Conservation (phyloP, 2,888 invertebrate species). For the Punctoribates punctum region DNA sequence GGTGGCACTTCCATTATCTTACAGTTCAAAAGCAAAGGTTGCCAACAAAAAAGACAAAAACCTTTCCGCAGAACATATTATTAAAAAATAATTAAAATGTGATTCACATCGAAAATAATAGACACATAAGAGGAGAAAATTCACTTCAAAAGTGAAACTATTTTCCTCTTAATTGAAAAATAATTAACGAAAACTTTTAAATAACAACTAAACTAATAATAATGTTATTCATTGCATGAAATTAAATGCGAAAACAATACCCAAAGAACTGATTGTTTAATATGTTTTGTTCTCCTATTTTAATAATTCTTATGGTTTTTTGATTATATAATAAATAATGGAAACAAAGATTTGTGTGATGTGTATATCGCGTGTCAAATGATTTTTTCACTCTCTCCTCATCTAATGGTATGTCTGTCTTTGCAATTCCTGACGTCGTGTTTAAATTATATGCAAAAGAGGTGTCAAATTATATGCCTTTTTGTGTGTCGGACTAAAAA, state of each 20-base stretch:
- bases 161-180: constrained; percentile 1
- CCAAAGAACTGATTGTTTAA: neutral
- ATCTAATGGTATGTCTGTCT: neutral
- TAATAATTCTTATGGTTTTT: neutral
- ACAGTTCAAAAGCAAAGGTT: too few species aligned
- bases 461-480: constrained; percentile 27
- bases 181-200: neutral
- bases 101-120: constrained; percentile 12
- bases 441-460: constrained; percentile 28
- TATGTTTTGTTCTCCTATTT: neutral
- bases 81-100: constrained; percentile 22
- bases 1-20: too few species aligned
- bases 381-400: neutral
- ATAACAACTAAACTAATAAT: neutral
- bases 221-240: constrained; percentile 1
- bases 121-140: neutral
- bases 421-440: neutral
- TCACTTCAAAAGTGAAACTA: neutral
- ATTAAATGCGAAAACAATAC: neutral
- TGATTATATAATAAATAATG: neutral
- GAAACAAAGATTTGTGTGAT: constrained; percentile 27
- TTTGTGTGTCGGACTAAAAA: neutral
- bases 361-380: constrained; percentile 29
- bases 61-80: neutral
- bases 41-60: neutral